These are phyloP conservation scores for Euplexia lucipara DNA, from an alignment of 2,888 invertebrate species.

Conservation along the genomic window DNA sequence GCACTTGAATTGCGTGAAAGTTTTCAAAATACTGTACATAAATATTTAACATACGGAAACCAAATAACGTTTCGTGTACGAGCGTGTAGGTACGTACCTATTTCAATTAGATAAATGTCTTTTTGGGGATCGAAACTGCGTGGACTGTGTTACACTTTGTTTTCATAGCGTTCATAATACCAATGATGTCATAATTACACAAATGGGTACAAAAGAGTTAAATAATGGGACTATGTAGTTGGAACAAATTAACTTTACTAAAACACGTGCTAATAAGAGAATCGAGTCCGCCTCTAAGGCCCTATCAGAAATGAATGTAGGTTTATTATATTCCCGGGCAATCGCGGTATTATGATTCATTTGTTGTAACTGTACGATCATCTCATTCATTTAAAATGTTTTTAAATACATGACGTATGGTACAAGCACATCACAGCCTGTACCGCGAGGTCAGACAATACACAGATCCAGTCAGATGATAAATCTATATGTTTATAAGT, in stretches of 20 bases:
- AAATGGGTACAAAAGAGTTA: neutral
- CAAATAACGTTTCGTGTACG: neutral
- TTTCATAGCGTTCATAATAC: conserved; percentile 36
- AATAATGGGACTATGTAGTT: neutral
- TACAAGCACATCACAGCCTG: conserved; percentile 27
- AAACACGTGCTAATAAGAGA: neutral
- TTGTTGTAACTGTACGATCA: conserved; percentile 26
- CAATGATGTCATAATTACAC: conserved; percentile 19
- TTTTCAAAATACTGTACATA: conserved; percentile 13
- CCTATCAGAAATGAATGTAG: conserved; percentile 4
- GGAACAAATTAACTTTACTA: neutral
- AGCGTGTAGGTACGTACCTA: neutral
- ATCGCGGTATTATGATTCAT: conserved; percentile 4
- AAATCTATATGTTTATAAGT: conserved; percentile 62
- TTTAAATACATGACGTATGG: conserved; percentile 35
- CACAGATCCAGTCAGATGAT: conserved; percentile 53
- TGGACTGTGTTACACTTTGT: conserved; percentile 25
- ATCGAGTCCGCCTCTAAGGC: neutral
- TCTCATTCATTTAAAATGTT: conserved; percentile 28
- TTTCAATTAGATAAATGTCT: conserved; percentile 55
- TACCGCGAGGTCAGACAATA: conserved; percentile 48
- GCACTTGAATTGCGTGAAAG: neutral
- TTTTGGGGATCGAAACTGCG: conserved; percentile 45
- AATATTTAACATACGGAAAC: neutral
- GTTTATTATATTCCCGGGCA: conserved; percentile 23